These are phyloP conservation scores for Beroe ovata DNA, from an alignment of 37 sponge, comb jelly and placozoan species.

Conservation along the genomic window DNA sequence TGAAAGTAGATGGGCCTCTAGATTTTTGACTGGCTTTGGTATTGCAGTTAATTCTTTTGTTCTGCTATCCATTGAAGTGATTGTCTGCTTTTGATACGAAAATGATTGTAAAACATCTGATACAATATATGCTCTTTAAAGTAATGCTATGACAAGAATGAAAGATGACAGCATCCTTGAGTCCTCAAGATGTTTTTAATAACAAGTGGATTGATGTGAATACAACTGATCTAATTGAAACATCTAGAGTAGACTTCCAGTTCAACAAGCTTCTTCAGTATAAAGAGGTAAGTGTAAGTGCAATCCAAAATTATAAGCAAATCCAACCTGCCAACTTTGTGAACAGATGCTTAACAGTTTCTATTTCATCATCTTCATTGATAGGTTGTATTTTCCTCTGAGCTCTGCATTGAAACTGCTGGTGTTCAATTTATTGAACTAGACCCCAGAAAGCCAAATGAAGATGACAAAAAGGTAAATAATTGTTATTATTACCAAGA, in stretches of 20 bases:
- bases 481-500: background rate
- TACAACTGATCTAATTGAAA: background rate
- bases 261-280: conserved; percentile 46
- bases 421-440: conserved; percentile 65
- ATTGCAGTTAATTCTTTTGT: too few species aligned
- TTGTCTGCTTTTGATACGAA: too few species aligned
- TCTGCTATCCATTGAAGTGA: too few species aligned
- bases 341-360: background rate
- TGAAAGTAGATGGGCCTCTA: too few species aligned
- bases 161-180: conserved; percentile 11
- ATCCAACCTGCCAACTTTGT: background rate
- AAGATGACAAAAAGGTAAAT: conserved; percentile 55
- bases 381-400: conserved; percentile 26
- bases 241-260: background rate
- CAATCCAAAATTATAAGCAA: too few species aligned
- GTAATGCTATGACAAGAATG: conserved; percentile 26
- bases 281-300: conserved; percentile 14
- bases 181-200: conserved; percentile 49
- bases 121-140: too few species aligned
- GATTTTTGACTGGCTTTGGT: too few species aligned
- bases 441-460: conserved; percentile 50
- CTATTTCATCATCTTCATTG: background rate
- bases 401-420: conserved; percentile 36
- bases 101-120: too few species aligned
- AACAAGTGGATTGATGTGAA: conserved; percentile 17